These are phyloP conservation scores for Mugil cephalus DNA, from an alignment of 2,113 vertebrate genomes.

Conservation along the genomic window DNA sequence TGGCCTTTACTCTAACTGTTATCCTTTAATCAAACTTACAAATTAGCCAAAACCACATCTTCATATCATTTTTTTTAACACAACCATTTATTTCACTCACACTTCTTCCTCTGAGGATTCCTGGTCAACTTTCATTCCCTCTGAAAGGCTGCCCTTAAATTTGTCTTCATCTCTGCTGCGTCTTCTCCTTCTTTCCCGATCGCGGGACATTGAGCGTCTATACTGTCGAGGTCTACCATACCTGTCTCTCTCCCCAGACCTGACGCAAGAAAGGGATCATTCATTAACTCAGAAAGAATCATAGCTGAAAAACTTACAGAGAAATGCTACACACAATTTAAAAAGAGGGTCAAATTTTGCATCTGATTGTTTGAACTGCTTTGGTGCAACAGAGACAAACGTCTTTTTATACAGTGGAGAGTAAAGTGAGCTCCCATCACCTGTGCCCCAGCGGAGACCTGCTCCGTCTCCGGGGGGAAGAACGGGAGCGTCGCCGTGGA, in stretches of 20 bases:
- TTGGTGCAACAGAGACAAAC: neutral
- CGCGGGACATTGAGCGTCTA: conserved; percentile 89
- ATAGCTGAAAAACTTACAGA: neutral
- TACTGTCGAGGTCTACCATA: conserved; percentile 87
- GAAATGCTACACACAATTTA: neutral
- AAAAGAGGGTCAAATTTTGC: neutral
- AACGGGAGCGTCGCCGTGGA: conserved; percentile 86
- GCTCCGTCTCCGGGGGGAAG: conserved; percentile 90
- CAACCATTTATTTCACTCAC: conserved; percentile 81
- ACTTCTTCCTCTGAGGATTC: conserved; percentile 95
- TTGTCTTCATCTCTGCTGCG: conserved; percentile 96
- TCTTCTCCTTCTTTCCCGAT: conserved; percentile 85
- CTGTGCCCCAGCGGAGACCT: conserved; percentile 90
- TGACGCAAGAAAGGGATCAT: conserved; percentile 13
- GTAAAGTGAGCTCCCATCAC: conserved; percentile 73
- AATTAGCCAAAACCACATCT: no score
- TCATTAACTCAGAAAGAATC: neutral
- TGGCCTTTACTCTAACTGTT: no score
- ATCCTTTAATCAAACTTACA: no score
- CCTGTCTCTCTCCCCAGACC: conserved; percentile 87
- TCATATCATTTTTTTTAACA: no score
- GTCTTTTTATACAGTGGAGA: neutral
- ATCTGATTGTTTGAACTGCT: neutral
- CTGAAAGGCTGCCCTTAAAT: conserved; percentile 98
- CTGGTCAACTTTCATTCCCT: conserved; percentile 96